These are phyloP conservation scores for Probaryconus sp. DNA, from an alignment of 1,140 invertebrate genomes.

Conservation along the genomic window DNA sequence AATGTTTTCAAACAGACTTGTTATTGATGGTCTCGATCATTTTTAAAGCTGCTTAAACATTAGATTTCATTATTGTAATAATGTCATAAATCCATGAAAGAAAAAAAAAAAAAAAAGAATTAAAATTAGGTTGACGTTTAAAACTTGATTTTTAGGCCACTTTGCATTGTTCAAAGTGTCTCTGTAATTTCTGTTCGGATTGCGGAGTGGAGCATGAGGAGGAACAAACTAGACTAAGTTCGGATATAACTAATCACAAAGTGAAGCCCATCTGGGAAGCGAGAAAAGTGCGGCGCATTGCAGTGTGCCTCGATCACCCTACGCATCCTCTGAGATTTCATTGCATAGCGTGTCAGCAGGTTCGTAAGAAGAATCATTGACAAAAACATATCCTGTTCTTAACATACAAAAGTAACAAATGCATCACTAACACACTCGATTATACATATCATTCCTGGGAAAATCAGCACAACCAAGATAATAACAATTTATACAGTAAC, in stretches of 20 bases:
- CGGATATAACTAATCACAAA: conserved; percentile 60
- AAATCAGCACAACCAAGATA: too few relatives aligned
- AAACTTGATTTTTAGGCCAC: conserved; percentile 66
- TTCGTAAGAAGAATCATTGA: conserved; percentile 38
- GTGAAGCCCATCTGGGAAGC: conserved; percentile 74
- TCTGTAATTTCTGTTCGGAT: conserved; percentile 74
- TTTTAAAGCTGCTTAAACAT: too few relatives aligned
- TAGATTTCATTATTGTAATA: too few relatives aligned
- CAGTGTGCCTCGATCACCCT: conserved; percentile 71
- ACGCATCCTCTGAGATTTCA: conserved; percentile 70
- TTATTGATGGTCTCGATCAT: too few relatives aligned
- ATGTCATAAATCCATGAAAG: too few relatives aligned
- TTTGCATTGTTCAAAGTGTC: conserved; percentile 74
- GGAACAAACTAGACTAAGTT: conserved; percentile 57
- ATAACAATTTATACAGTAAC: too few relatives aligned
- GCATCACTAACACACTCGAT: too few relatives aligned
- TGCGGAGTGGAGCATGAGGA: conserved; percentile 73
- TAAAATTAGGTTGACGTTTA: not conserved
- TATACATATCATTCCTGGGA: too few relatives aligned
- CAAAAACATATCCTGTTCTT: too few relatives aligned
- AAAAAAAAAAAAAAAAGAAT: too few relatives aligned
- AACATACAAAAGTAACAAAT: too few relatives aligned
- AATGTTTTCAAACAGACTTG: too few relatives aligned
- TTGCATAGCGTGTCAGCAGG: conserved; percentile 74
- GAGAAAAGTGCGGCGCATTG: conserved; percentile 67